phyloP scores from a whole-genome alignment of 2,888 invertebrate genomes.

The Drosophila percnosoma region DNA sequence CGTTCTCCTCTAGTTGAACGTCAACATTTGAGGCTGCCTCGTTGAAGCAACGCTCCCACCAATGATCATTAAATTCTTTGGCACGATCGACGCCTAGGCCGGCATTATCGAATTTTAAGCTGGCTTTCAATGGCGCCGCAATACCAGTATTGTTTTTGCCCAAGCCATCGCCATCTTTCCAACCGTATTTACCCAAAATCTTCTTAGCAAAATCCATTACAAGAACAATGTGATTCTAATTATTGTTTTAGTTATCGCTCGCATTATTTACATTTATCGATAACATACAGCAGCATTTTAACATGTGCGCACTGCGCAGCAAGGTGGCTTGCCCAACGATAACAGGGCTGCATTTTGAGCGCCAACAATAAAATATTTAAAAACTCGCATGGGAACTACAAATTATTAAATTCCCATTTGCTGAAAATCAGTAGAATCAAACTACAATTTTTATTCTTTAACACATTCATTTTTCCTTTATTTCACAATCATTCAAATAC shows the following conservation, averaged over 20 bases:
- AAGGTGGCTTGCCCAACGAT: neutral
- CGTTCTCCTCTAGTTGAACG: constrained; percentile 82
- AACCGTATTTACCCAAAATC: constrained; percentile 83
- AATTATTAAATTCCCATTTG: neutral
- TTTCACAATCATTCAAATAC: constrained; percentile 52
- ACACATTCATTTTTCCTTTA: constrained; percentile 67
- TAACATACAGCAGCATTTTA: constrained; percentile 2
- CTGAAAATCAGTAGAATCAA: neutral
- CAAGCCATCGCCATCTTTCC: constrained; percentile 87
- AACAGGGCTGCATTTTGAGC: constrained; percentile 23
- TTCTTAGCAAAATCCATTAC: constrained; percentile 83
- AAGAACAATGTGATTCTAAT: constrained; percentile 23
- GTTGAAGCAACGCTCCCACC: constrained; percentile 93
- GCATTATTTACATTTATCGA: constrained; percentile 29
- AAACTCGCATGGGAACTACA: neutral
- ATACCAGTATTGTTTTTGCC: constrained; percentile 93
- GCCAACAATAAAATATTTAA: neutral
- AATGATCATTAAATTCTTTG: constrained; percentile 91
- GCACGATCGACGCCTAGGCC: constrained; percentile 92
- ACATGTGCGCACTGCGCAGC: neutral
- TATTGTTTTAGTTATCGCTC: constrained; percentile 22
- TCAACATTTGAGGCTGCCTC: constrained; percentile 90
- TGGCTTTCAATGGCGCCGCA: constrained; percentile 90
- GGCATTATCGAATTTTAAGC: constrained; percentile 90
- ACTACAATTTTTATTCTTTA: constrained; percentile 23